Base-by-base conservation (phyloP, 2,888 invertebrate genomes). In the Hirudinaria manillensis region DNA sequence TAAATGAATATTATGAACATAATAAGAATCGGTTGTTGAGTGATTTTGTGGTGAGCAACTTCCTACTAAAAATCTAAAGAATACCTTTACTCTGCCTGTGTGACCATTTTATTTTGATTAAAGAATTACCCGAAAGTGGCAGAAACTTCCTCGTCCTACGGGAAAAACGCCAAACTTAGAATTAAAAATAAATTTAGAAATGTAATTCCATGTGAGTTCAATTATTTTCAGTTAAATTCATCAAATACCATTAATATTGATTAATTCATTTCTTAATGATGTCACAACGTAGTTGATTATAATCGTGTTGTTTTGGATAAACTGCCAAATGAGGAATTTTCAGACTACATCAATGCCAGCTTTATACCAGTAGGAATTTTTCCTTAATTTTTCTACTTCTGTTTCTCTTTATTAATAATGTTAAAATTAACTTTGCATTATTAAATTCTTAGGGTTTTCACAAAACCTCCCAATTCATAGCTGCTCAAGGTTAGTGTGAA, bases 331-430 rank as follows among this genome's bases (percentile, higher is more conserved):
- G 83, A 84, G 34, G 78, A 80, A 16, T 78, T 80, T 72, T 82
- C 83, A 70, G 84, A 84, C 75, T 85, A 84, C 77, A 84, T 84
- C 76, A 85, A 85, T 78, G 85, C 84, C 36, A 84, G 82, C 78
- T 84, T 83, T 77, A 83, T 84, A 16, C 82, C 84, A 78, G 85
- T 85, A 81, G n/a, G 65, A n/a, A 24, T 21, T 3, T 16, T 45
- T 45, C 29, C 29, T 7, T 24, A 45, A 7, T 45, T 70, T 21
- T n/a, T n/a, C n/a, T n/a, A n/a, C n/a, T n/a, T n/a, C n/a, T n/a
- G n/a, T n/a, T n/a, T n/a, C n/a, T n/a, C n/a, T n/a, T 27, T 38
- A 24, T 0, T 24, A 70, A 27, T 38, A 45, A 3, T 10, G 21
- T 24, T 16, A 70, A 10, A 1, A 16, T 45, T 4, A 4, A 4